A percentile compares a stretch with the other conserved stretches of the same genome.
These are phyloP conservation scores for Huso huso DNA, from an alignment of 2,797 vertebrate species.

Conservation along the genomic window DNA sequence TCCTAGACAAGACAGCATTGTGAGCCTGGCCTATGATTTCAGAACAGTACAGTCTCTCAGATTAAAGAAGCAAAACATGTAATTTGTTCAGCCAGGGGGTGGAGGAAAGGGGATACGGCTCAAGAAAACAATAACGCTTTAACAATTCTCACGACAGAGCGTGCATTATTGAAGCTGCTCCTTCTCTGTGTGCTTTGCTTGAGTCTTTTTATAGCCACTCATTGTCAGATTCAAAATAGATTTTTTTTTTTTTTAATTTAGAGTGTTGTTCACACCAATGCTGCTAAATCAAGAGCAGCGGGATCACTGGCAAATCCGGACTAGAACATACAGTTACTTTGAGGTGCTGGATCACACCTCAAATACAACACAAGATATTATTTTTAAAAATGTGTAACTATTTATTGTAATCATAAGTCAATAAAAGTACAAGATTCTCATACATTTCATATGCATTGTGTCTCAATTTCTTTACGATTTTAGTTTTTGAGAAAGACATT, in stretches of 20 bases:
- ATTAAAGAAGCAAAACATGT: slow-evolving; percentile 49
- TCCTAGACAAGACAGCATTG: slow-evolving; percentile 50
- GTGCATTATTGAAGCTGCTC: slow-evolving; percentile 5
- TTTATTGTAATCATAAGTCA: background rate
- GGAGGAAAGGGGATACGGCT: slow-evolving; percentile 33
- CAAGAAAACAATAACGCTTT: slow-evolving; percentile 8
- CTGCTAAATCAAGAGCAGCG: slow-evolving; percentile 19
- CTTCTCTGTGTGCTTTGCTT: slow-evolving; percentile 1
- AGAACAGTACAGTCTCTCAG: slow-evolving; percentile 32
- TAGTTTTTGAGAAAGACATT: no score
- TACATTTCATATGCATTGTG: no score
- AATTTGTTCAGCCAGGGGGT: slow-evolving; percentile 45
- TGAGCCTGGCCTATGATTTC: slow-evolving; percentile 49
- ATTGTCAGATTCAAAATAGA: slow-evolving; percentile 18
- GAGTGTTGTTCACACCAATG: slow-evolving; percentile 9
- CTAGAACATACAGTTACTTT: slow-evolving; percentile 15
- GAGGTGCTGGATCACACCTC: slow-evolving; percentile 33
- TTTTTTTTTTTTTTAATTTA: background rate
- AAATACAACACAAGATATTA: slow-evolving; percentile 36
- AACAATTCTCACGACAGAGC: slow-evolving; percentile 22
- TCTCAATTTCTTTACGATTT: no score
- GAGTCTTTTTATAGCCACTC: slow-evolving; percentile 18
- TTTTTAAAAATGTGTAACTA: slow-evolving; percentile 45
- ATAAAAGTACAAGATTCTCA: no score
- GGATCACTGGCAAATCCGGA: slow-evolving; percentile 17